Base-by-base conservation (phyloP, 1,140 invertebrate species). In the Harpegnathos saltator region DNA sequence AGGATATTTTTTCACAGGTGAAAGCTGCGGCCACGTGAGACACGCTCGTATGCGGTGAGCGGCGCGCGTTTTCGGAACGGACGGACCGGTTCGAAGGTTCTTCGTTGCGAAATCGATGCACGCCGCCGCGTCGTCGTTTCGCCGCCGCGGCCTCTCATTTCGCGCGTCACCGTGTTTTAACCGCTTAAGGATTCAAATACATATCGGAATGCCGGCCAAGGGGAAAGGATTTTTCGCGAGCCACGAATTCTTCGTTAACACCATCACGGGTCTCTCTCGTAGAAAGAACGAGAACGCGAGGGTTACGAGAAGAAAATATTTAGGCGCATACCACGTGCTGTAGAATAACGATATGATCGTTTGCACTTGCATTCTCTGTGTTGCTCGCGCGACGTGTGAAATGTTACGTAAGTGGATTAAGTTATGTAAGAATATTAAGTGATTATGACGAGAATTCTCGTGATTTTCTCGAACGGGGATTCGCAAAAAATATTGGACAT, bases 41-140 rank as follows among this genome's bases (percentile, higher is more conserved):
- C 56, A 81, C n/a, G 48, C 82, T 48, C 62, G 72, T 78, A 24
- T 78, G 38, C 50, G 73, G 71, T 83, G 81, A 77, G 74, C 73
- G 82, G 83, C 83, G 54, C 82, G 63, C 88, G 81, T 88, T 89
- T 90, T 86, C 88, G 78, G 86, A 91, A 90, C 91, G 89, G 90
- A 85, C 87, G 87, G 87, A 91, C 88, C 88, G 89, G 92, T 90
- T 92, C 88, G 82, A 87, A 90, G 90, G 88, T 82, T 90, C 77
- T 66, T 73, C 56, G 58, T 91, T 92, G 87, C 86, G 90, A 92
- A 92, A 91, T 85, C 86, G 83, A 85, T 58, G 72, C 59, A 74
- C 63, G 29, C 50, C 24, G 66, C 63, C 62, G 84, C 24, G 66
- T 66, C 62, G 84, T 62, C 83, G 85, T 89, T 91, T 89, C 82